These are phyloP conservation scores for Odontomachus brunneus DNA, from an alignment of 1,140 invertebrate genomes.

Conservation along the genomic window DNA sequence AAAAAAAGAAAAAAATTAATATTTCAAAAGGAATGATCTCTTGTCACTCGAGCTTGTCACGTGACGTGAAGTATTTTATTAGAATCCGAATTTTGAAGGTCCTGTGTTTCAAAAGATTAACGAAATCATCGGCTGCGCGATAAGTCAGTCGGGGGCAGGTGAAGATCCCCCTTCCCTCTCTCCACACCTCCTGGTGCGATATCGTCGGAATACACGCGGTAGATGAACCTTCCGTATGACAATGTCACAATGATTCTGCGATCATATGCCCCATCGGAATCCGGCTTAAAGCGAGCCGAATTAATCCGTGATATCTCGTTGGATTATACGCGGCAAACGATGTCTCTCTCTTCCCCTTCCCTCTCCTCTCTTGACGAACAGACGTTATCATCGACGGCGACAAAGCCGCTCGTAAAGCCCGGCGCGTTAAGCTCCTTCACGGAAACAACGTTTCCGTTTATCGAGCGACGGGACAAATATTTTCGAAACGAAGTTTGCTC, in stretches of 20 bases:
- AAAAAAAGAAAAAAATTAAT: no score
- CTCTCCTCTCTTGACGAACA: conserved; percentile 19
- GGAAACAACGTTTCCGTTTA: conserved; percentile 43
- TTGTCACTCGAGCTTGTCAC: no score
- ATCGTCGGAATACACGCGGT: no score
- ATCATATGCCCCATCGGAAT: background rate
- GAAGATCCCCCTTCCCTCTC: no score
- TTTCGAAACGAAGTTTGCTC: conserved; percentile 52
- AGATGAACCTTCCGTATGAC: background rate
- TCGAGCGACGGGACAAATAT: conserved; percentile 50
- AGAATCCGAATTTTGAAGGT: no score
- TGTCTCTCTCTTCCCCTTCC: no score
- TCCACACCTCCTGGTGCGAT: no score
- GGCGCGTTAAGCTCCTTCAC: conserved; percentile 40
- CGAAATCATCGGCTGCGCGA: no score
- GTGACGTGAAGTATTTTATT: no score
- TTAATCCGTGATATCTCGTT: conserved; percentile 37
- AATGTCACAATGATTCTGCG: background rate
- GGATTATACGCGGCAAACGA: conserved; percentile 16
- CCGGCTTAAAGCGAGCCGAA: background rate
- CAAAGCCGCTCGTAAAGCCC: conserved; percentile 25
- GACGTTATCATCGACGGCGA: conserved; percentile 24
- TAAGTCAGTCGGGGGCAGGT: no score
- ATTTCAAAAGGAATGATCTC: no score
- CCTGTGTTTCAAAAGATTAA: no score